Base-by-base conservation (phyloP, 2,888 invertebrate species). In the Disparrhopalites patrizii region DNA sequence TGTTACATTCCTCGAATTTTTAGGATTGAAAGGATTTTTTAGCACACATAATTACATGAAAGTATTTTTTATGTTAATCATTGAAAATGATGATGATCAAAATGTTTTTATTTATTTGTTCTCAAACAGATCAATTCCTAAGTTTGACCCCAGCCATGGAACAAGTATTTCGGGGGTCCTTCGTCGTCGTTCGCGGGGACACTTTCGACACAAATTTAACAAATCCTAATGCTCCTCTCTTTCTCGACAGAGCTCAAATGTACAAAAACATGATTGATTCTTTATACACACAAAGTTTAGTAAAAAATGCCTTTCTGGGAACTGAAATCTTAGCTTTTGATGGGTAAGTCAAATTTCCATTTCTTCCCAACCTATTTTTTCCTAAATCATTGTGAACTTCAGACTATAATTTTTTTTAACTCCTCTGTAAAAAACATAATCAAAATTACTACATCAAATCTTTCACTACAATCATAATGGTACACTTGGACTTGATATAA, bases 241-340 rank as follows among this genome's bases (percentile, higher is more conserved):
- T 91, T 81, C 85, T 86, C 78, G 85, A 86, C 72, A 85, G 86
- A 76, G 86, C 91, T 60, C 82, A 85, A 65, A 86, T 87, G 77
- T 88, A 91, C 80, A 85, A 87, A 76, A 87, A 88, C 77, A 84
- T 87, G 70, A 84, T 93, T 70, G 87, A 88, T 81, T 82, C 88
- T 67, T 80, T 90, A 43, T 87, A 90, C 78, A 83, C 85, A 65
- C 84, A 87, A 75, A 91, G 91, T 62, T 84, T 86, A 75, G 81
- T 91, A 38, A 84, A 87, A 71, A 85, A 88, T 73, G 87, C 90
- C 65, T 93, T 90, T 78, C 83, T 89, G 68, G 85, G 87, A 25
- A 86, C 88, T 30, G 92, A 93, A 78, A 86, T 92, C 65, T 82
- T 93, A 60, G 92, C 92, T 25, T 83, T 93, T 60, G 92, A 93